These are phyloP conservation scores for Pandemis cinnamomeana DNA, from an alignment of 2,888 invertebrate species.

Conservation along the genomic window DNA sequence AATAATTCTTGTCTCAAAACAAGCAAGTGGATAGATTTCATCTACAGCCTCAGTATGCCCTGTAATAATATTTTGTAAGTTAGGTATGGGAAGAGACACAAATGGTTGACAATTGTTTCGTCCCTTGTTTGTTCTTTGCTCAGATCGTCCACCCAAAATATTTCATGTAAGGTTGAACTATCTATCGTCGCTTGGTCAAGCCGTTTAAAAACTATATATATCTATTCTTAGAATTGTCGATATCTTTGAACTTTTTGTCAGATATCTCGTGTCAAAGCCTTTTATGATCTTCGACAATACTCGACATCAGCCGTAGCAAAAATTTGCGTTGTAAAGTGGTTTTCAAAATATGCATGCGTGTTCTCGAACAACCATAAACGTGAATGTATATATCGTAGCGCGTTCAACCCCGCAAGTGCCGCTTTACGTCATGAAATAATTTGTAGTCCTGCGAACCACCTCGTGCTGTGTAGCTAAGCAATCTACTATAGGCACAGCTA, in stretches of 20 bases:
- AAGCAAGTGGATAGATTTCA: neutral
- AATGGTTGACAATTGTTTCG: no score
- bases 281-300: neutral
- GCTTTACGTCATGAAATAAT: conserved; percentile 3
- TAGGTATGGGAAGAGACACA: no score
- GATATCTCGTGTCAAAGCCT: neutral
- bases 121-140: no score
- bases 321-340: neutral
- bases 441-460: neutral
- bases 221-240: no score
- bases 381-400: neutral
- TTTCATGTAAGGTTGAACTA: no score
- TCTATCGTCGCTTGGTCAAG: no score
- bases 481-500: neutral
- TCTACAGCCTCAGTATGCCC: neutral
- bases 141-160: no score
- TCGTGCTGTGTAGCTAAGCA: neutral
- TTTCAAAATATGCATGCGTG: conserved; percentile 4
- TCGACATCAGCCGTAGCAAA: neutral
- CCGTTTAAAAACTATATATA: no score
- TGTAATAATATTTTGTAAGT: no score
- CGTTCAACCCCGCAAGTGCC: conserved; percentile 5
- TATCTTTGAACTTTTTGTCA: no score
- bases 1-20: neutral
- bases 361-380: conserved; percentile 5